Conservation (phyloP, 2,797 vertebrate species). For the Dipus sagitta region DNA sequence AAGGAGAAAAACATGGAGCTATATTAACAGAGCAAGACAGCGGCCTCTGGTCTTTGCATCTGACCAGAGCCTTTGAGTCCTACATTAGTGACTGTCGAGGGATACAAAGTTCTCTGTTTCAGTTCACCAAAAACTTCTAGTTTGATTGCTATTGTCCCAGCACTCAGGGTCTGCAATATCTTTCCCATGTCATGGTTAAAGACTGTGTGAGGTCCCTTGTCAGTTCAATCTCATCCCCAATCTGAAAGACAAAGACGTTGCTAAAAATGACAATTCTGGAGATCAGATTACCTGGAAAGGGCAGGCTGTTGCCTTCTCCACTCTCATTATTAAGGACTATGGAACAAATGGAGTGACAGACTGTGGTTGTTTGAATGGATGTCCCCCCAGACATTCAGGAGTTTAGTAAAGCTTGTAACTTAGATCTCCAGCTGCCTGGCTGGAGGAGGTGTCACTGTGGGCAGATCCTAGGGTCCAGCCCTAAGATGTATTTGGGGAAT, state of each 20-base stretch:
- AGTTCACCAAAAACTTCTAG: not conserved
- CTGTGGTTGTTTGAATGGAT: no score
- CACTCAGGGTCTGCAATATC: not conserved
- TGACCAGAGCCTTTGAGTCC: not conserved
- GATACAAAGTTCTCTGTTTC: not conserved
- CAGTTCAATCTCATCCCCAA: not conserved
- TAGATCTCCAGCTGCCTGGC: no score
- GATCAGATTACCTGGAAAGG: not conserved
- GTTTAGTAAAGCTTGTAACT: no score
- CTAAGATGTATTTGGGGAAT: no score
- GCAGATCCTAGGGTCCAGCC: no score
- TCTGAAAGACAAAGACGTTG: not conserved
- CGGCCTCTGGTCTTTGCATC: not conserved
- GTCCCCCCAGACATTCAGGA: no score
- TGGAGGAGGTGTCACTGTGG: no score
- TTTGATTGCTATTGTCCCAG: not conserved
- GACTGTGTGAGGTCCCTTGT: not conserved
- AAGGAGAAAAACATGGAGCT: not conserved
- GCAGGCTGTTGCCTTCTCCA: not conserved
- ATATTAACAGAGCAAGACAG: not conserved
- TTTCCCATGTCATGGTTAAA: conserved; percentile 1
- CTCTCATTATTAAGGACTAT: not conserved
- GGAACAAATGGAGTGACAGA: not conserved
- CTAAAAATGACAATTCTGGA: not conserved
- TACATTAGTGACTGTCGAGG: not conserved